Evolutionary conservation across 2,888 invertebrate species (phyloP).

Genomic region (Drosophila mimica): DNA sequence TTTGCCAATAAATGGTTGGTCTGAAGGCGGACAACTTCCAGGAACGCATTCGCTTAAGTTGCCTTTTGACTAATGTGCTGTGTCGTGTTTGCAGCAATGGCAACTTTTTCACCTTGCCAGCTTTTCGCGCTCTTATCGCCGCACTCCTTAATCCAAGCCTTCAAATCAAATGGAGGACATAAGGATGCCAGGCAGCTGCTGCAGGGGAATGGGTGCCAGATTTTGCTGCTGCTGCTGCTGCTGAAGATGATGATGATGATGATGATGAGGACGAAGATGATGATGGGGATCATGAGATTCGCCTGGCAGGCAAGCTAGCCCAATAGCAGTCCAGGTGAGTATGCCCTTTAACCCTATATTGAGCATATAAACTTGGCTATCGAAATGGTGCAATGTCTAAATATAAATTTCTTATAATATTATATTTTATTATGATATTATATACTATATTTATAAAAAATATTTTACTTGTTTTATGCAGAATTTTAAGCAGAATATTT

Average conservation of each 20-base stretch:
- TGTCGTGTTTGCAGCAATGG: slow-evolving; percentile 36
- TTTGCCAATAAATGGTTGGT: neutral
- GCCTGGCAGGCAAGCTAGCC: slow-evolving; percentile 26
- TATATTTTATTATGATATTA: neutral
- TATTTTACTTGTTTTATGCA: neutral
- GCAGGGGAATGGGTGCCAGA: slow-evolving; percentile 23
- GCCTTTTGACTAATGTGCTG: slow-evolving; percentile 55
- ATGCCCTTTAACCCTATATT: slow-evolving; percentile 9
- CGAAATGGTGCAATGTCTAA: neutral
- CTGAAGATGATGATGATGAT: neutral
- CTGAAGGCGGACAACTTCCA: neutral
- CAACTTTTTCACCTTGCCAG: slow-evolving; percentile 41
- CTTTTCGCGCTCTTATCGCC: slow-evolving; percentile 39
- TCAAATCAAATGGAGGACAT: slow-evolving; percentile 51
- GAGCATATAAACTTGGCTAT: slow-evolving; percentile 3
- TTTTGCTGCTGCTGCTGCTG: slow-evolving; percentile 22
- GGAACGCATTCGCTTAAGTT: slow-evolving; percentile 14
- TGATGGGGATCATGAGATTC: slow-evolving; percentile 31
- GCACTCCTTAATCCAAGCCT: slow-evolving; percentile 48
- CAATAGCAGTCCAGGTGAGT: slow-evolving; percentile 39
- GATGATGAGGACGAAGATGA: slow-evolving; percentile 24
- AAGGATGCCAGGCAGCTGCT: neutral
- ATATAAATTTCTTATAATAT: neutral
- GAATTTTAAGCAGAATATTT: neutral
- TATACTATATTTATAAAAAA: neutral